Conservation (phyloP, 2,888 invertebrate species). For the Anagyrus pseudococci region DNA sequence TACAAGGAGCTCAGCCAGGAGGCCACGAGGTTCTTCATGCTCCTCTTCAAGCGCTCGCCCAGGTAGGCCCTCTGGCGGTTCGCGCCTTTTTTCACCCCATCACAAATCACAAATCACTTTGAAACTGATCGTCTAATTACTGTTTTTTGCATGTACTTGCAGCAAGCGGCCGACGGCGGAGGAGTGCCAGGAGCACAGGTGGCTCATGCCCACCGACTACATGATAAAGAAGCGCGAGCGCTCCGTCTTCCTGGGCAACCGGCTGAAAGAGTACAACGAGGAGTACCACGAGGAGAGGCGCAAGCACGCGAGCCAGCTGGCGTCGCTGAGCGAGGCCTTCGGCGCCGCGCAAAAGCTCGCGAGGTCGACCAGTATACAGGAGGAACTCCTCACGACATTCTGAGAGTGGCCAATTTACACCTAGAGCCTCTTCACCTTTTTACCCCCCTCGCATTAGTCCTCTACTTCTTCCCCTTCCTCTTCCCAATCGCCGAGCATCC, state of each 20-base stretch:
- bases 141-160: slow-evolving; percentile 52
- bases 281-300: slow-evolving; percentile 78
- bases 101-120: too few species aligned
- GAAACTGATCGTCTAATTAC: not conserved
- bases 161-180: slow-evolving; percentile 94
- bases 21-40: slow-evolving; percentile 92
- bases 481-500: too few species aligned
- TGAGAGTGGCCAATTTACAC: too few species aligned
- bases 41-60: slow-evolving; percentile 92
- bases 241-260: slow-evolving; percentile 83
- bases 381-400: slow-evolving; percentile 73
- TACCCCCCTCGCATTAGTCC: too few species aligned
- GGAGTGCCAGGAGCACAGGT: slow-evolving; percentile 95
- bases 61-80: slow-evolving; percentile 71
- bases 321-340: slow-evolving; percentile 66
- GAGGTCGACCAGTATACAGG: slow-evolving; percentile 84
- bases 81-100: too few species aligned
- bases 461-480: too few species aligned
- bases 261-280: slow-evolving; percentile 83
- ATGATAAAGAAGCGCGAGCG: slow-evolving; percentile 92
- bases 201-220: slow-evolving; percentile 91
- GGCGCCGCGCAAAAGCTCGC: slow-evolving; percentile 69
- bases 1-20: slow-evolving; percentile 95
- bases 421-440: too few species aligned
- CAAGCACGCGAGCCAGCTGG: slow-evolving; percentile 68